Percentiles rank a stretch among this genome's conserved stretches.
These are phyloP conservation scores for Prinia subflava DNA, from an alignment of 2,113 vertebrate genomes.

Conservation along the genomic window DNA sequence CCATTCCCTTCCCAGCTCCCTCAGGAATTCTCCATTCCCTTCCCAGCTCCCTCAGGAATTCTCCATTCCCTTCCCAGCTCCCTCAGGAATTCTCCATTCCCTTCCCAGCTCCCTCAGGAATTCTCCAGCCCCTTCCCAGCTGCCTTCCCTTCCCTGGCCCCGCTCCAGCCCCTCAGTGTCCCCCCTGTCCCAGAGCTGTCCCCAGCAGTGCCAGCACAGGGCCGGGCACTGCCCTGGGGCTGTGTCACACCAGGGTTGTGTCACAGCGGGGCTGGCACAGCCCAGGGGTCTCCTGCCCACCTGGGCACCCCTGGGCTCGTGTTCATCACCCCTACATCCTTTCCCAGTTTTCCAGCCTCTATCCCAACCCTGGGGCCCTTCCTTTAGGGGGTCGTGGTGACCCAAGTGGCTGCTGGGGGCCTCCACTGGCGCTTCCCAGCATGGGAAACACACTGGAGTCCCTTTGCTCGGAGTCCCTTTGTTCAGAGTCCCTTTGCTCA, in stretches of 20 bases:
- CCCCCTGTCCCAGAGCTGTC: neutral
- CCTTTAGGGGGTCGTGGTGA: neutral
- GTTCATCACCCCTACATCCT: neutral
- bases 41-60: neutral
- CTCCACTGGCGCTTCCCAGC: neutral
- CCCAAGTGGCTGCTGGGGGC: neutral
- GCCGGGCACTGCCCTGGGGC: neutral
- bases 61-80: neutral
- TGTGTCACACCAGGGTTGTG: neutral
- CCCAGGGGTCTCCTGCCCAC: neutral
- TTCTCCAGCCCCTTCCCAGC: neutral
- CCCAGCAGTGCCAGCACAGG: neutral
- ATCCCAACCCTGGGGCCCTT: neutral
- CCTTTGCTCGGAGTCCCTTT: too few species aligned
- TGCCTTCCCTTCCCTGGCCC: neutral
- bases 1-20: neutral
- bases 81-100: neutral
- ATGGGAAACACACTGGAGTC: fast-evolving
- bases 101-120: neutral
- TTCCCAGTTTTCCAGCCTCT: neutral
- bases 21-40: neutral
- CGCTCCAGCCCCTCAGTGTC: neutral
- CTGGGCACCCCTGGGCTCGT: neutral
- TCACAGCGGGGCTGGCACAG: neutral
- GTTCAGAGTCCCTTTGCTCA: too few species aligned